Evolutionary conservation across 2,888 invertebrate genomes (phyloP).

Genomic region (Ophion costatus): DNA sequence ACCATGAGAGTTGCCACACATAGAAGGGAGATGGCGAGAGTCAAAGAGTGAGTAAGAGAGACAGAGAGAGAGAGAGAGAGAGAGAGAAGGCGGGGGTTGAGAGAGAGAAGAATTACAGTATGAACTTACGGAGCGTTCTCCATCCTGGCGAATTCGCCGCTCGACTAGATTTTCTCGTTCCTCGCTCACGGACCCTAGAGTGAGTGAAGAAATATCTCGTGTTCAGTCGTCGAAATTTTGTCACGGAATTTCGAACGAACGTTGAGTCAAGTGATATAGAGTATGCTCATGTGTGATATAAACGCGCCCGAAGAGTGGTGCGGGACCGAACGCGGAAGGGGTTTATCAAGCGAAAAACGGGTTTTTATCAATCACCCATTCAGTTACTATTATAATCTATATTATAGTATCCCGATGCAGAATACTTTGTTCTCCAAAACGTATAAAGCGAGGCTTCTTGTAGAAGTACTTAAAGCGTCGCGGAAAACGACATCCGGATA

Average conservation of each 20-base stretch:
- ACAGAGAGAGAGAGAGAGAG: neutral
- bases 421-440: neutral
- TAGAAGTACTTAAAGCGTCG: too few species aligned
- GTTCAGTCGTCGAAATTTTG: slow-evolving; percentile 56
- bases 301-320: neutral
- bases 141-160: slow-evolving; percentile 46
- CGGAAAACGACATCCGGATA: too few species aligned
- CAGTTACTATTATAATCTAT: slow-evolving; percentile 2
- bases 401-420: slow-evolving; percentile 1
- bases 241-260: slow-evolving; percentile 48
- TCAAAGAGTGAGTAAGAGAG: neutral
- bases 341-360: slow-evolving; percentile 47
- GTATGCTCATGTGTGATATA: slow-evolving; percentile 26
- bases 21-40: neutral
- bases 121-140: slow-evolving; percentile 12
- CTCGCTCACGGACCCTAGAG: slow-evolving; percentile 35
- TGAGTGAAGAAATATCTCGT: slow-evolving; percentile 61
- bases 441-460: neutral
- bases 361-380: slow-evolving; percentile 25
- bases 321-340: slow-evolving; percentile 12
- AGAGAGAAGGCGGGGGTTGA: neutral
- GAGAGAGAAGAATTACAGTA: slow-evolving; percentile 3
- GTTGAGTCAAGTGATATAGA: slow-evolving; percentile 16
- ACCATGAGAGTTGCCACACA: neutral
- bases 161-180: slow-evolving; percentile 54